These are phyloP conservation scores for Oscheius onirici DNA, from an alignment of 2,888 invertebrate species.

Conservation along the genomic window DNA sequence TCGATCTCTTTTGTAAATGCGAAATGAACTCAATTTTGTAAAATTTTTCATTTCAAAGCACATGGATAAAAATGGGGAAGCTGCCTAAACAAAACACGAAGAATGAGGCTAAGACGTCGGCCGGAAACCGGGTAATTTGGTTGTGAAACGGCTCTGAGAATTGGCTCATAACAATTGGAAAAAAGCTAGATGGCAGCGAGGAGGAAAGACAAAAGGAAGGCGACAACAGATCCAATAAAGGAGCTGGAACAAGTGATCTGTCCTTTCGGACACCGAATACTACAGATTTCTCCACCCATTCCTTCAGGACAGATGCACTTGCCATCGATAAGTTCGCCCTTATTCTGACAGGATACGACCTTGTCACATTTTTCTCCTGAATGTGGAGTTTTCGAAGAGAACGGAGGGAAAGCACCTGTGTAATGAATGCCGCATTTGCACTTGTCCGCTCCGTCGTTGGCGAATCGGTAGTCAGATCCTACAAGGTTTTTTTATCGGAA, in stretches of 20 bases:
- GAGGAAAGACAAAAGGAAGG: conserved; percentile 10
- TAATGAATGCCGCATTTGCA: conserved; percentile 64
- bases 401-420: conserved; percentile 42
- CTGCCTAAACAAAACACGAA: neutral
- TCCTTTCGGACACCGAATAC: conserved; percentile 60
- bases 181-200: conserved; percentile 13
- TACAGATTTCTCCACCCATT: conserved; percentile 66
- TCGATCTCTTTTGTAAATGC: neutral
- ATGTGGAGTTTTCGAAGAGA: no score
- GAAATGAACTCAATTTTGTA: neutral
- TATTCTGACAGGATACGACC: conserved; percentile 55
- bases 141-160: conserved; percentile 5
- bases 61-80: neutral
- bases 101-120: conserved; percentile 2
- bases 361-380: conserved; percentile 55
- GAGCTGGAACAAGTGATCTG: conserved; percentile 44
- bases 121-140: conserved; percentile 7
- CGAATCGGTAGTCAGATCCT: conserved; percentile 40
- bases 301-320: conserved; percentile 63
- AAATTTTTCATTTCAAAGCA: neutral
- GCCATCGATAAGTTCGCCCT: conserved; percentile 58
- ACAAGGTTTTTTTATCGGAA: neutral
- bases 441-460: conserved; percentile 49
- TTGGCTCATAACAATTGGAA: conserved; percentile 16
- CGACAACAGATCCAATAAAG: neutral